Evolutionary conservation across 2,113 vertebrate species (phyloP).

Genomic region (Pseudois nayaur): DNA sequence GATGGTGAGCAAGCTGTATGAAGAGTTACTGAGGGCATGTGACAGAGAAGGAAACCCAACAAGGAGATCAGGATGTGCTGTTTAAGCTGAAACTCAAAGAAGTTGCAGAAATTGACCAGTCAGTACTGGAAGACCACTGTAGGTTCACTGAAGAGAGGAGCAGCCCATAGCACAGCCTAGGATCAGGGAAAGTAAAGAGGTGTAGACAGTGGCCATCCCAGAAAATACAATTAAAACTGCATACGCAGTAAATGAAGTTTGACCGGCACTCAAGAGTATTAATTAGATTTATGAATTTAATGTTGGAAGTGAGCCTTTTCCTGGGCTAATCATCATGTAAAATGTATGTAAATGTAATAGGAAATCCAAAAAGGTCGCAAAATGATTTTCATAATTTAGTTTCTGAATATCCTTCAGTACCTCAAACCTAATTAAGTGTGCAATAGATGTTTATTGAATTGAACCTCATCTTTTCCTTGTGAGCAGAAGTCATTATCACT

Average conservation of each 20-base stretch:
- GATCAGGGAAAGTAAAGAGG: background rate
- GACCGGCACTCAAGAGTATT: background rate
- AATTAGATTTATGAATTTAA: slow-evolving; percentile 35
- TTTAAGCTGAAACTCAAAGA: background rate
- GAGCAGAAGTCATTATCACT: background rate
- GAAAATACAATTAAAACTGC: background rate
- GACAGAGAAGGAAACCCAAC: background rate
- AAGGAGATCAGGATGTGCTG: background rate
- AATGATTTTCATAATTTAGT: slow-evolving; percentile 29
- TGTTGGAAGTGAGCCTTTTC: background rate
- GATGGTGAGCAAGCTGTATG: background rate
- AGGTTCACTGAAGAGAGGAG: background rate
- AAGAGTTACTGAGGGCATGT: background rate
- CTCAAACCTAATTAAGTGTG: slow-evolving; percentile 10
- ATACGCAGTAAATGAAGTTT: background rate
- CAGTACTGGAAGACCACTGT: background rate
- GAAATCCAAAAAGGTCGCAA: slow-evolving; percentile 1
- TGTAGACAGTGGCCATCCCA: background rate
- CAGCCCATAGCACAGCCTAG: background rate
- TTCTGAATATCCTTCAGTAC: background rate
- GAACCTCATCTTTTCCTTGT: background rate
- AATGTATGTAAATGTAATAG: slow-evolving; percentile 22
- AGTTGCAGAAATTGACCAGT: background rate
- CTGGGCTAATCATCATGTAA: background rate
- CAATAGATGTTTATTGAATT: slow-evolving; percentile 35